These are phyloP conservation scores for Ceratosolen fusciceps DNA, from an alignment of 1,140 invertebrate genomes.

Conservation along the genomic window DNA sequence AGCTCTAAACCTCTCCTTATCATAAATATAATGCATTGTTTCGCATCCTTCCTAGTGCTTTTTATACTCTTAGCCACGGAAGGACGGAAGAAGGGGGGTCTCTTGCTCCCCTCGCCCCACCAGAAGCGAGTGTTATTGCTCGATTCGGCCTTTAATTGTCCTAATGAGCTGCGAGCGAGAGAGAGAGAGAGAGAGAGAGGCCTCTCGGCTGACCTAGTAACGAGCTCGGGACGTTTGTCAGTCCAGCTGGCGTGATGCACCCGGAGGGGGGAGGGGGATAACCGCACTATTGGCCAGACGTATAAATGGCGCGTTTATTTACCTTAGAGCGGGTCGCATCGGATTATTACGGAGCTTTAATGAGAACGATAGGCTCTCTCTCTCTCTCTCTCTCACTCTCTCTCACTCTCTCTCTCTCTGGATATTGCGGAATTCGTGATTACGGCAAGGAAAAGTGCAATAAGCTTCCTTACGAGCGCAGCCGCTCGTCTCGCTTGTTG, in stretches of 20 bases:
- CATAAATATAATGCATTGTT: too few species aligned
- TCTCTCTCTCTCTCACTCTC: constrained; percentile 13
- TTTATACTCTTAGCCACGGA: too few species aligned
- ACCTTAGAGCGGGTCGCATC: neutral
- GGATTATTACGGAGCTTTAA: constrained; percentile 40
- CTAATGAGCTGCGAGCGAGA: constrained; percentile 31
- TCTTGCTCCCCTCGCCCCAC: too few species aligned
- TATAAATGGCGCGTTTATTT: constrained; percentile 22
- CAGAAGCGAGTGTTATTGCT: too few species aligned
- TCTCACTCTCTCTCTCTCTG: constrained; percentile 9
- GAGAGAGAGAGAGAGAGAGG: neutral
- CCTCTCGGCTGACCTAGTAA: neutral
- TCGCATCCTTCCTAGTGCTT: too few species aligned
- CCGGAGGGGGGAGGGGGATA: neutral
- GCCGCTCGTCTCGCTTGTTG: neutral
- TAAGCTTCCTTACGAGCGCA: neutral
- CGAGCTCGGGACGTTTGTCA: constrained; percentile 31
- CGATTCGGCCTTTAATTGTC: constrained; percentile 42
- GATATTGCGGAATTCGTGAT: constrained; percentile 18
- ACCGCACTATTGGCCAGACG: constrained; percentile 25
- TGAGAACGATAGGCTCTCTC: constrained; percentile 33
- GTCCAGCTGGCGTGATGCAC: constrained; percentile 9
- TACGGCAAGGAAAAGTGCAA: constrained; percentile 15
- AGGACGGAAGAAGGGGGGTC: too few species aligned
- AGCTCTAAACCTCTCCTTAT: too few species aligned